A percentile compares a stretch with the other conserved stretches of the same genome.
Conservation (phyloP, 1,140 invertebrate species). For the Arctopsyche grandis region DNA sequence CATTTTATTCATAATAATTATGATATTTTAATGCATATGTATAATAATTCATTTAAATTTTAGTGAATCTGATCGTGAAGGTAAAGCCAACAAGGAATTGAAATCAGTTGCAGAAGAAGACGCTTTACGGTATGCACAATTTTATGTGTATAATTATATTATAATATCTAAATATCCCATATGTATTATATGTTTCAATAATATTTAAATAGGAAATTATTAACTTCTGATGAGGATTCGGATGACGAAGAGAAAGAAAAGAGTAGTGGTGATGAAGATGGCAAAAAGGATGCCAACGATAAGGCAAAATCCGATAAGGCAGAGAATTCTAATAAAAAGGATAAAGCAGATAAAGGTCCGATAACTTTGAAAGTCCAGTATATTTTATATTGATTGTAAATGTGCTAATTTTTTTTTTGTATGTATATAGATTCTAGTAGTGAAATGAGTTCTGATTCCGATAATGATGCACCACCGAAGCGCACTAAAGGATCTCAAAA, state of each 20-base stretch:
- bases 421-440: slow-evolving; percentile 69
- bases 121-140: slow-evolving; percentile 70
- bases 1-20: background rate
- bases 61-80: slow-evolving; percentile 81
- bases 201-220: slow-evolving; percentile 71
- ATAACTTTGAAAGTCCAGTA: background rate
- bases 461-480: slow-evolving; percentile 68
- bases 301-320: slow-evolving; percentile 72
- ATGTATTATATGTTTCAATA: background rate
- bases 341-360: slow-evolving; percentile 51
- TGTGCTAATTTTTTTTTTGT: background rate
- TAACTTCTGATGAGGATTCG: slow-evolving; percentile 90
- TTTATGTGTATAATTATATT: background rate
- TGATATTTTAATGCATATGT: background rate
- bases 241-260: slow-evolving; percentile 79
- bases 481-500: slow-evolving; percentile 36
- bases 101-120: slow-evolving; percentile 92
- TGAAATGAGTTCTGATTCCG: slow-evolving; percentile 80
- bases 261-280: slow-evolving; percentile 70
- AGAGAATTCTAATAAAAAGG: slow-evolving; percentile 72
- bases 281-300: slow-evolving; percentile 70
- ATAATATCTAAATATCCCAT: slow-evolving; percentile 18
- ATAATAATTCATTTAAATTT: slow-evolving; percentile 46
- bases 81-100: slow-evolving; percentile 76
- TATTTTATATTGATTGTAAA: background rate